phyloP scores from a whole-genome alignment of 2,797 vertebrate species.

The Enteromius afrohamiltoni region DNA sequence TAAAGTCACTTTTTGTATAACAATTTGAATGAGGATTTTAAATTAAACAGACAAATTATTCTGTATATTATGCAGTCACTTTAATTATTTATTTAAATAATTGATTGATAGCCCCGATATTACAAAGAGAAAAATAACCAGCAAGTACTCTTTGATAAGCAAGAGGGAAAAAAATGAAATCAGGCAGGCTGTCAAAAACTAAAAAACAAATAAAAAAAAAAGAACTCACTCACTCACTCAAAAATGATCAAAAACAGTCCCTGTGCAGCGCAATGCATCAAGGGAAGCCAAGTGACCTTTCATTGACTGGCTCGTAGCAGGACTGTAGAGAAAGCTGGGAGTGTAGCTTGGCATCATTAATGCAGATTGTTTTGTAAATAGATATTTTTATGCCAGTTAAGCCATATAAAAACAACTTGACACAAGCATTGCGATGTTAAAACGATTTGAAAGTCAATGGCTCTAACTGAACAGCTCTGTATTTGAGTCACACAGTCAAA shows the following conservation, averaged over 20 bases:
- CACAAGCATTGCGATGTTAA: conserved; percentile 3
- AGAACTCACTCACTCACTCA: background rate
- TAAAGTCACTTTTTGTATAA: no score
- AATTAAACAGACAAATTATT: background rate
- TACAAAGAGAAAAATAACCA: background rate
- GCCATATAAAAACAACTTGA: background rate
- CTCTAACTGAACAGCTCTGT: background rate
- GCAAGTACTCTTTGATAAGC: conserved; percentile 9
- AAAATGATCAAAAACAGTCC: conserved; percentile 4
- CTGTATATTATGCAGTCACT: background rate
- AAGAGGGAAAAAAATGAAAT: background rate
- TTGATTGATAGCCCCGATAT: background rate
- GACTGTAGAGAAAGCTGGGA: background rate
- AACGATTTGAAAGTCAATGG: background rate
- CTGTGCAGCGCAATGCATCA: background rate
- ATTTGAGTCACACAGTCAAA: conserved; percentile 17
- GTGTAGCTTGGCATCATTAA: conserved; percentile 21
- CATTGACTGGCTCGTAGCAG: conserved; percentile 18
- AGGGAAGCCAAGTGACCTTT: conserved; percentile 29
- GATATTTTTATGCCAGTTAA: background rate
- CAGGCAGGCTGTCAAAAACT: background rate
- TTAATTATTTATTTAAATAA: no score
- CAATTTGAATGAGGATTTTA: no score
- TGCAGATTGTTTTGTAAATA: background rate
- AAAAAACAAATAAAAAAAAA: background rate